Base-by-base conservation (phyloP, 1,140 invertebrate genomes). In the Eurosta solidaginis region DNA sequence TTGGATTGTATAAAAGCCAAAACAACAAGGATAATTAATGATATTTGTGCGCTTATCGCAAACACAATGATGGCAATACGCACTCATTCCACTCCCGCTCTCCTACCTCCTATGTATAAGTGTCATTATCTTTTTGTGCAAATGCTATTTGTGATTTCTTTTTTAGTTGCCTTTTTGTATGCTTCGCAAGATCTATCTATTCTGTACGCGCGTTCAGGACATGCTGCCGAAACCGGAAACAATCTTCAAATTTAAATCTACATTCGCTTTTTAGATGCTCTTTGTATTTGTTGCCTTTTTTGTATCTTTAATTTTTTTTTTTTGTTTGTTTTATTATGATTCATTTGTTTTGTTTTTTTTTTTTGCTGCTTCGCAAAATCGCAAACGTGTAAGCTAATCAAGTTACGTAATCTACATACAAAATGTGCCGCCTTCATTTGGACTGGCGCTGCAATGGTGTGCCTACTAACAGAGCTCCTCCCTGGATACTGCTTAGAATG, bases 11-110 rank as follows among this genome's bases (percentile, higher is more conserved):
- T 44, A 42, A 73, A 17, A 54, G 77, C 83, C n/a, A 20, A 85
- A 83, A 81, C 84, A 85, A 85, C 84, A 85, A 84, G 84, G 84
- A 85, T 85, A 85, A 85, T 85, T 85, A 85, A 85, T 85, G 84
- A 85, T 85, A 85, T 85, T 76, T 82, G 80, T 84, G 80, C 80
- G 83, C 82, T 85, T 85, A 85, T 85, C 76, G 44, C 45, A 68
- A 14, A 40, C 59, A 36, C 59, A 22, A 68, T 68, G 59, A 40
- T 54, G 27, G 0, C 50, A 20, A 14, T 20, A 7, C 47, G 4
- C 27, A 33, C 27, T 33, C n/a, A 68, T n/a, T 12, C 3, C 17
- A n/a, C 59, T 33, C 17, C 33, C 59, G 7, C n/a, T 17, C 9
- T 52, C 27, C 45, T 10, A 52, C 75, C 52, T 20, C 22, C 45